Base-by-base conservation (phyloP, 1,140 invertebrate genomes). In the Chelonus insularis region DNA sequence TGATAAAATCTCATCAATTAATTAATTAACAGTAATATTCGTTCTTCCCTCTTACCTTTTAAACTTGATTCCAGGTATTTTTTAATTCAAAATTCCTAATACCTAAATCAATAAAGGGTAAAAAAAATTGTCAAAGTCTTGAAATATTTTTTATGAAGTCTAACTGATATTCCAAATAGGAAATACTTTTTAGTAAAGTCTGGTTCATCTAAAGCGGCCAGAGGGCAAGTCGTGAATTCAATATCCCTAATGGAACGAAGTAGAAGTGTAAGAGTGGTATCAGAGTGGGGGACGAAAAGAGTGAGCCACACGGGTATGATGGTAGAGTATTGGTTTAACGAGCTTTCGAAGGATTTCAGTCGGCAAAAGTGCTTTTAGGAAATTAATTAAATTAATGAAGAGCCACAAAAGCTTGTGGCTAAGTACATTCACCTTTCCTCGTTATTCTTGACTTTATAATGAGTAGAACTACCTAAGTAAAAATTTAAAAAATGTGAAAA, bases 321-420 rank as follows among this genome's bases (percentile, higher is more conserved):
- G 18, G 36, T 21, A 6, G 48, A 23, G 23, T 36, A 56, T 56
- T 56, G 52, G 52, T 16, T 54, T 32, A 34, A 37, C 41, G 25
- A 60, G 34, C 37, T 51, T 60, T 52, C 45, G 39, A 36, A 59
- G 45, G 45, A 59, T 51, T 59, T 34, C 34, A 64, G 56, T 60
- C 47, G 57, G 41, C 37, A 61, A 66, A 69, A 71, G 64, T 66
- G 52, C 65, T 66, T 60, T 45, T 37, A 62, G 36, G 47, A 54
- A 72, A 72, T 72, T 70, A 74, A 74, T 74, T 72, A 68, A 70
- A 72, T 63, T 69, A 68, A 72, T 70, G 66, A 72, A 74, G 65
- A 68, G 51, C 34, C 12, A 36, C 45, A 36, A n/a, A n/a, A 20
- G 39, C 11, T 56, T 21, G 32, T 20, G 41, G 55, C 7, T 14